Conservation (phyloP, 2,797 vertebrate genomes). For the Orientallactaga sibirica region DNA sequence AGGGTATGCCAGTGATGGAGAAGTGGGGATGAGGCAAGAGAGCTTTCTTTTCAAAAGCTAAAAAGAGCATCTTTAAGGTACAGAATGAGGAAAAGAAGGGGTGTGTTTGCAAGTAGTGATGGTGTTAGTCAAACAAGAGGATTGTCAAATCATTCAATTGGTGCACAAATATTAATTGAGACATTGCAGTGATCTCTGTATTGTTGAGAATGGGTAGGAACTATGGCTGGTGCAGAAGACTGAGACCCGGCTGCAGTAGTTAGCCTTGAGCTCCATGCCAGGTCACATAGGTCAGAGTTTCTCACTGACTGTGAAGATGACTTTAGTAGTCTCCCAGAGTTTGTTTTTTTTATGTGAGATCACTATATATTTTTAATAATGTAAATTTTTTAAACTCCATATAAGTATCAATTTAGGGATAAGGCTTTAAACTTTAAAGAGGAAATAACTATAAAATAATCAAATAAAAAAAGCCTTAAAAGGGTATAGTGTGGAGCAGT, state of each 20-base stretch:
- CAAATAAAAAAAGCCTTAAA: not conserved
- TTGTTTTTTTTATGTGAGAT: not conserved
- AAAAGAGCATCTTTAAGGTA: not conserved
- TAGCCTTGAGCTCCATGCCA: not conserved
- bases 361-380: not conserved
- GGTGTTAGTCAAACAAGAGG: not conserved
- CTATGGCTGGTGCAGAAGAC: not conserved
- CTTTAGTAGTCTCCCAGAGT: not conserved
- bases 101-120: not conserved
- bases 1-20: not conserved
- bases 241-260: not conserved
- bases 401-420: not conserved
- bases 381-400: not conserved
- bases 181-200: not conserved
- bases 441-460: not conserved
- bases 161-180: not conserved
- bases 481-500: not conserved
- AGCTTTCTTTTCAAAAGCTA: not conserved
- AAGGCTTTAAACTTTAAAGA: slow-evolving; percentile 10
- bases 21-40: not conserved
- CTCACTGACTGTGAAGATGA: not conserved
- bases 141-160: not conserved
- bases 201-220: not conserved
- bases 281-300: not conserved
- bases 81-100: not conserved